Conservation (phyloP, 2,797 vertebrate genomes). For the Diplodus puntazzo region DNA sequence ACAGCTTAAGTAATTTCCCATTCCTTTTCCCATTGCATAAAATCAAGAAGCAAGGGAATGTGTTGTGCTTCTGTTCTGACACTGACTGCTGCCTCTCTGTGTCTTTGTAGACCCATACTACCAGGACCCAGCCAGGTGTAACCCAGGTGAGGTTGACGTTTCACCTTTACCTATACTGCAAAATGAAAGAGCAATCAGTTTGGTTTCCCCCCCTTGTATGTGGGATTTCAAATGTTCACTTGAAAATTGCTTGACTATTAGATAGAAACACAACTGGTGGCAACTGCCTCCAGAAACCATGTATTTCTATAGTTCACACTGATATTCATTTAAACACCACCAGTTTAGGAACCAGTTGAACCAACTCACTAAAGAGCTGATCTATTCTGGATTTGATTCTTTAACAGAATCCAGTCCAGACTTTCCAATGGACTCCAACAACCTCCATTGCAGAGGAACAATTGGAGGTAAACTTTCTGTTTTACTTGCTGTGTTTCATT, state of each 20-base stretch:
- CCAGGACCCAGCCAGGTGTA: conserved; percentile 83
- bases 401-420: conserved; percentile 86
- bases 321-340: background rate
- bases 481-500: background rate
- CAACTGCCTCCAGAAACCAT: background rate
- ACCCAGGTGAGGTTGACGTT: conserved; percentile 78
- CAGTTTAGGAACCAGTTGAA: conserved; percentile 8
- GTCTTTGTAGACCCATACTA: conserved; percentile 75
- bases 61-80: background rate
- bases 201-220: too few relatives aligned
- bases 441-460: conserved; percentile 90
- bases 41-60: too few relatives aligned
- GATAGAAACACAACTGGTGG: too few relatives aligned
- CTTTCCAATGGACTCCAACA: conserved; percentile 93
- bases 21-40: too few relatives aligned
- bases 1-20: too few relatives aligned
- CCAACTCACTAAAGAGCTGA: background rate
- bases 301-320: background rate
- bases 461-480: conserved; percentile 66
- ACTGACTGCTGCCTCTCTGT: conserved; percentile 31
- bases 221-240: too few relatives aligned
- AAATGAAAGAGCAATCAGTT: too few relatives aligned
- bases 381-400: conserved; percentile 28
- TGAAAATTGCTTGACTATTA: too few relatives aligned
- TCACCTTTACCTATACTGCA: background rate